Conservation (phyloP, 2,797 vertebrate genomes). For the Pseudochirops corinnae region DNA sequence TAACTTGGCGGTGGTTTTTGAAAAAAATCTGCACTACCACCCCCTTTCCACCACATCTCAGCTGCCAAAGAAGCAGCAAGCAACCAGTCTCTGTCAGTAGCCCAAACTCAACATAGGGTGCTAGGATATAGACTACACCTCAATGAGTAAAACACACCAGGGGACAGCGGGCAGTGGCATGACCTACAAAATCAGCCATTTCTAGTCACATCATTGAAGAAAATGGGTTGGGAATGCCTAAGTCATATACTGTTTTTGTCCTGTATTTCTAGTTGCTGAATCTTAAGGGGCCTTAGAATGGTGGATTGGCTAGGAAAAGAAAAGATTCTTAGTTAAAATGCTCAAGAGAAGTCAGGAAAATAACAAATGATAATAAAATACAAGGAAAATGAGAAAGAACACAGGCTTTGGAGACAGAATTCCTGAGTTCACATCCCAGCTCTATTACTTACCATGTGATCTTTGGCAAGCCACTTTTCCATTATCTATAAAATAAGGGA, state of each 20-base stretch:
- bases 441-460: neutral
- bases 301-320: neutral
- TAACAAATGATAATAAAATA: neutral
- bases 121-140: constrained; percentile 40
- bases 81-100: neutral
- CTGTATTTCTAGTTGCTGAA: neutral
- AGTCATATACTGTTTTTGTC: constrained; percentile 1
- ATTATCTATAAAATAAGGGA: neutral
- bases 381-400: neutral
- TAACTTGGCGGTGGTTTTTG: neutral
- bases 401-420: neutral
- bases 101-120: neutral
- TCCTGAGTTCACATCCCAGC: neutral
- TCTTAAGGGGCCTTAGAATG: neutral
- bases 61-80: constrained; percentile 10
- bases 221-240: constrained; percentile 32
- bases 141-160: constrained; percentile 19
- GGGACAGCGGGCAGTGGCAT: neutral
- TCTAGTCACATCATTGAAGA: neutral
- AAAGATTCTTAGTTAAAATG: neutral
- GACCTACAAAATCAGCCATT: neutral
- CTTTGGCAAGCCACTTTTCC: neutral
- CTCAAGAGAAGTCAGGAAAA: neutral
- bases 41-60: neutral
- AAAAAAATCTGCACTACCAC: constrained; percentile 11